Percentiles rank a stretch among this genome's conserved stretches.
Evolutionary conservation across 2,797 vertebrate species (phyloP).

Genomic region (Tokudaia muenninki): DNA sequence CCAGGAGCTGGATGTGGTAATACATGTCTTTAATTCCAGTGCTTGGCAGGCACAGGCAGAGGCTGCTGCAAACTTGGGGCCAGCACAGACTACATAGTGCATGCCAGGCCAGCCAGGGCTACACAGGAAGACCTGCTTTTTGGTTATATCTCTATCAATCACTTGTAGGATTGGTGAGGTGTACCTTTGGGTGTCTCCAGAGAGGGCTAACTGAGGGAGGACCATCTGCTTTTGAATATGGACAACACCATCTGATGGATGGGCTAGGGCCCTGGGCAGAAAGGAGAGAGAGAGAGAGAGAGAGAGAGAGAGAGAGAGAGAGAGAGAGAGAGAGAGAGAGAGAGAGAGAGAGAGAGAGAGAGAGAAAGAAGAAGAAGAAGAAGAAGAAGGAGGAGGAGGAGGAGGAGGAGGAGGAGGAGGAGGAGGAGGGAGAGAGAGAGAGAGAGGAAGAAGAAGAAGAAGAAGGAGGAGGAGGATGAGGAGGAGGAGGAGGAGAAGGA

Average conservation of each 20-base stretch:
- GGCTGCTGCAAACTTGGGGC: not conserved
- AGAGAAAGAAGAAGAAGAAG: no score
- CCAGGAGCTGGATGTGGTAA: not conserved
- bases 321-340: not conserved
- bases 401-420: no score
- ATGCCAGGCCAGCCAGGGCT: not conserved
- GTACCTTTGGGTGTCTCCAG: not conserved
- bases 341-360: no score
- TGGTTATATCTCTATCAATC: not conserved
- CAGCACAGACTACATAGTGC: not conserved
- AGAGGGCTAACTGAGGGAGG: not conserved
- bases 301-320: not conserved
- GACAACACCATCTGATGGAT: not conserved
- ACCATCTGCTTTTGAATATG: not conserved
- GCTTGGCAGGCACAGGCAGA: not conserved
- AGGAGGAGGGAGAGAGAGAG: not conserved
- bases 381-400: no score
- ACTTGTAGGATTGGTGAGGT: not conserved
- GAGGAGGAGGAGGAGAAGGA: no score
- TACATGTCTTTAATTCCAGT: not conserved
- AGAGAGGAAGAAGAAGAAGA: accelerated
- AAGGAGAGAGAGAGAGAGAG: not conserved
- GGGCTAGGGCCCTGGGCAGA: not conserved
- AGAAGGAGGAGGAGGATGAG: no score
- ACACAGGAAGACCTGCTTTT: not conserved